These are phyloP conservation scores for Ooceraea biroi DNA, from an alignment of 1,140 invertebrate genomes.

Conservation along the genomic window DNA sequence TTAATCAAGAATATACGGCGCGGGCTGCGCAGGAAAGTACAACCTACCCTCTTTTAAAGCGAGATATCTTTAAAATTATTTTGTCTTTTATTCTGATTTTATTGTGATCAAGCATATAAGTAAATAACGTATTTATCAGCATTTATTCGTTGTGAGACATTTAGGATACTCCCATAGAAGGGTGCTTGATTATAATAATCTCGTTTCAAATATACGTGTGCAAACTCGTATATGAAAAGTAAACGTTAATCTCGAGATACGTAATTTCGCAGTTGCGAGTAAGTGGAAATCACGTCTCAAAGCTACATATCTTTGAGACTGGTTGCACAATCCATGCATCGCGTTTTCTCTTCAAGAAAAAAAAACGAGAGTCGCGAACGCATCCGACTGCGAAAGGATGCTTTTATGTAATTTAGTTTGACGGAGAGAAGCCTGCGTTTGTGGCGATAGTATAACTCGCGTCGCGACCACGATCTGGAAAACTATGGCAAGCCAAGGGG, in stretches of 20 bases:
- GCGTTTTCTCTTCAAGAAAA: neutral
- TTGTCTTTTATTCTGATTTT: neutral
- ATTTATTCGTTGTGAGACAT: neutral
- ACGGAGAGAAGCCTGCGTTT: neutral
- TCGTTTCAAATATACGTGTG: no score
- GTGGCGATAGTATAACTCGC: constrained; percentile 13
- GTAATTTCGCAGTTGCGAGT: neutral
- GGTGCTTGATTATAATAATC: no score
- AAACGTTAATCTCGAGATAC: neutral
- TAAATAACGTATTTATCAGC: neutral
- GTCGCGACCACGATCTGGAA: constrained; percentile 35
- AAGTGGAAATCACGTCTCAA: neutral
- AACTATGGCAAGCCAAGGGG: constrained; percentile 3
- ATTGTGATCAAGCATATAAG: neutral
- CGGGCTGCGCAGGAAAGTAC: neutral
- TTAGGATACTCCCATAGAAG: neutral
- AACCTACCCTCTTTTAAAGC: neutral
- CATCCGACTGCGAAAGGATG: neutral
- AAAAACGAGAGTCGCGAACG: neutral
- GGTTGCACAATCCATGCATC: neutral
- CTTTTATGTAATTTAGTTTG: constrained; percentile 32
- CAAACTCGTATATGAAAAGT: neutral
- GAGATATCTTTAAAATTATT: neutral
- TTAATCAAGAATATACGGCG: constrained; percentile 28
- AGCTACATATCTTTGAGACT: neutral